Evolutionary conservation across 2,888 invertebrate species (phyloP), one percentile per base, ranked within the genome.

Genomic region (Tinea semifulvella): DNA sequence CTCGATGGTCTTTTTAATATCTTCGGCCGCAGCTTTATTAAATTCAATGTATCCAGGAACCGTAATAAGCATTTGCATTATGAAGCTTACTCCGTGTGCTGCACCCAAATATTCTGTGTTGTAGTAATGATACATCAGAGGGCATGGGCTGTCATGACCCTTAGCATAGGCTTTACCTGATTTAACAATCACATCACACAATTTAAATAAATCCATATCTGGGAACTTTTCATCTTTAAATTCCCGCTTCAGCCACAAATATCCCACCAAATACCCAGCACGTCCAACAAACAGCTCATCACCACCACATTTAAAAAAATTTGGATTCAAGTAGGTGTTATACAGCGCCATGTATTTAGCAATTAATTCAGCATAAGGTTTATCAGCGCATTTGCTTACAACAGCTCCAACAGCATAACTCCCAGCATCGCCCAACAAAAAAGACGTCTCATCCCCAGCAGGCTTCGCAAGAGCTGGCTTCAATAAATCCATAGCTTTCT

Each of bases 211-310:
- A 46, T 84, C 80, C 40, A 69, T 63, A 25, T 68, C 53, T 1
- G 75, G 61, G 43, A 84, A 68, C 8, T 84, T 61, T 22, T 61
- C 56, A 1, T 58, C 63, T 48, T 80, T 65, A 2, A 85, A 64
- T 49, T 88, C 83, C 47, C 85, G 81, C 14, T 81, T 75, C 20
- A 95, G 63, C 88, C 91, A 91, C 19, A 92, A 63, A 3, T 88
- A 86, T 3, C 92, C 94, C 52, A 88, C 87, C 1, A 95, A 63
- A 56, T 90, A 94, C 0, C 94, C 95, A 35, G 94, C 88, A 49
- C 94, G 82, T 0, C 95, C 95, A 1, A 94, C 92, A 56, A 95
- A 88, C 16, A 93, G 73, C 65, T 95, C 95, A 68, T 95, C 94
- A 22, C 90, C 89, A 13, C 90, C 90, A 57, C 84, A 84, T 56